Conservation (phyloP, 2,888 invertebrate genomes). For the Tetragonula carbonaria region DNA sequence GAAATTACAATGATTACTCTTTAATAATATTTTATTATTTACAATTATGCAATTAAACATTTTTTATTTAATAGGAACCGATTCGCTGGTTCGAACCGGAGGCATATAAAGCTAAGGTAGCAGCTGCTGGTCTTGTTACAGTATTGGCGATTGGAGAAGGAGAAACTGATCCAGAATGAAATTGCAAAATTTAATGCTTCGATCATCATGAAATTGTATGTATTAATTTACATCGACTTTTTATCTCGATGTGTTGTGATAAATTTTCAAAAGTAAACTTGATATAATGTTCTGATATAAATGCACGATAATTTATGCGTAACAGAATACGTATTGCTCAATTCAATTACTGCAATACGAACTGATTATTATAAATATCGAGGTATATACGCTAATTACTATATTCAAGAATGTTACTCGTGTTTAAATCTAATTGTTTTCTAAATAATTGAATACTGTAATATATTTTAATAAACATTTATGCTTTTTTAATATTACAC, state of each 20-base stretch:
- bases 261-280: slow-evolving; percentile 24
- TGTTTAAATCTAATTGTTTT: slow-evolving; percentile 36
- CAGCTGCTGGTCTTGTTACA: slow-evolving; percentile 79
- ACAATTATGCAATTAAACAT: slow-evolving; percentile 10
- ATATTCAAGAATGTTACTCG: slow-evolving; percentile 31
- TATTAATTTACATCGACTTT: slow-evolving; percentile 52
- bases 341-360: slow-evolving; percentile 45
- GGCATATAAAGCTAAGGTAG: slow-evolving; percentile 81
- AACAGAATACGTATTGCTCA: slow-evolving; percentile 35
- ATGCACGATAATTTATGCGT: slow-evolving; percentile 14
- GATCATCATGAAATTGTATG: slow-evolving; percentile 48
- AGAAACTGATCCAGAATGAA: slow-evolving; percentile 80
- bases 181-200: slow-evolving; percentile 13
- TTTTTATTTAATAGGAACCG: slow-evolving; percentile 77
- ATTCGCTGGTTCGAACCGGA: slow-evolving; percentile 84
- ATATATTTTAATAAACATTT: slow-evolving; percentile 47
- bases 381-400: background rate
- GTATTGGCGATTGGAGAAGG: slow-evolving; percentile 78
- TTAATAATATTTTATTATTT: background rate
- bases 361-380: slow-evolving; percentile 17
- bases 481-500: slow-evolving; percentile 39
- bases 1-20: background rate
- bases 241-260: slow-evolving; percentile 56
- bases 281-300: slow-evolving; percentile 4
- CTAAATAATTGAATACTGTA: slow-evolving; percentile 13